These are phyloP conservation scores for Coregonus sp. DNA, from an alignment of 2,797 vertebrate genomes.

Conservation along the genomic window DNA sequence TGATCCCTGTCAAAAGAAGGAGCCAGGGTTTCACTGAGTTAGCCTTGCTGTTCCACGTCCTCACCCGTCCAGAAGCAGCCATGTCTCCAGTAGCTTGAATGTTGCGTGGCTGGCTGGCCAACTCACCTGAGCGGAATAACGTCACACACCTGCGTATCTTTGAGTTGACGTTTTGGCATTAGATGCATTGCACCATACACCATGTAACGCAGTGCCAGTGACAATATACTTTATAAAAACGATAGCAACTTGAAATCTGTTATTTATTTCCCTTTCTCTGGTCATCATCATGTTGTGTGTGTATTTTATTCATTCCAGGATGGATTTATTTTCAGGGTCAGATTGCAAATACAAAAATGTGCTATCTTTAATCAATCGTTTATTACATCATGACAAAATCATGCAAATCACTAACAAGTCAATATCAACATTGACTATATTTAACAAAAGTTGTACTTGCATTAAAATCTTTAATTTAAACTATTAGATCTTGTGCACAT, in stretches of 20 bases:
- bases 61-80: conserved; percentile 61
- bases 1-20: conserved; percentile 41
- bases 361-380: not conserved
- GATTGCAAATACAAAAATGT: no score
- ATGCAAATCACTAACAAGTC: not conserved
- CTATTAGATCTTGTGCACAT: not conserved
- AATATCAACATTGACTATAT: not conserved
- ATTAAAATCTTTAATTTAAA: not conserved
- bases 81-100: conserved; percentile 49
- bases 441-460: not conserved
- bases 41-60: conserved; percentile 65
- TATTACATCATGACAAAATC: not conserved
- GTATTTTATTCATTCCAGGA: not conserved
- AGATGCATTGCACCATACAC: not conserved
- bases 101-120: conserved; percentile 3
- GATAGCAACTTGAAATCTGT: not conserved
- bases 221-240: not conserved
- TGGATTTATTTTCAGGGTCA: not conserved
- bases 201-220: no score
- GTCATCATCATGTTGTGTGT: not conserved
- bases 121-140: conserved; percentile 21
- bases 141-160: conserved; percentile 3
- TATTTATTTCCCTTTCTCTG: not conserved
- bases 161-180: not conserved
- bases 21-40: conserved; percentile 33